Evolutionary conservation across 2,888 invertebrate species (phyloP).

Genomic region (Zele albiditarsus): DNA sequence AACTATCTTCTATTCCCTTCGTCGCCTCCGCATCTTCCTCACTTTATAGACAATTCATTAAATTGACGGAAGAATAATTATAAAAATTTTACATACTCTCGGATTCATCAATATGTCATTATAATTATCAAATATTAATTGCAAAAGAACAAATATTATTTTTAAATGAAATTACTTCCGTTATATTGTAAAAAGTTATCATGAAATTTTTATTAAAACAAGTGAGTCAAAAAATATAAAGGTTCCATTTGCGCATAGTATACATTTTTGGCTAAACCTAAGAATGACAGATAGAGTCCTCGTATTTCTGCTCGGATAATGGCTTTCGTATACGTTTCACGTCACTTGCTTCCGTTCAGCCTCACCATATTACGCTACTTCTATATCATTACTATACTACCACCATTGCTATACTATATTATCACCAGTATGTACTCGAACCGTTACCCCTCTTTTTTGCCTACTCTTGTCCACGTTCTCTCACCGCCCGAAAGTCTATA

Average conservation of each 20-base stretch:
- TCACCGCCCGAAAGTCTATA: conserved; percentile 28
- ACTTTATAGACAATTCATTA: conserved; percentile 7
- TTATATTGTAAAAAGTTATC: too few relatives aligned
- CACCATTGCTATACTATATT: conserved; percentile 6
- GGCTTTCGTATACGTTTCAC: conserved; percentile 46
- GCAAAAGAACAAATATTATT: too few relatives aligned
- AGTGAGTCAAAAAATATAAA: conserved; percentile 21
- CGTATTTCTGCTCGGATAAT: conserved; percentile 61
- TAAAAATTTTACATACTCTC: too few relatives aligned
- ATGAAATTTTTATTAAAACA: background rate
- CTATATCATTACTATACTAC: background rate
- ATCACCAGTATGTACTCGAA: conserved; percentile 18
- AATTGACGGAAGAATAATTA: background rate
- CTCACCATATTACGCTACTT: conserved; percentile 36
- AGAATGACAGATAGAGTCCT: conserved; percentile 56
- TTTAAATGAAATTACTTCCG: too few relatives aligned
- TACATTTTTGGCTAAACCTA: conserved; percentile 40
- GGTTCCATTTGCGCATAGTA: conserved; percentile 25
- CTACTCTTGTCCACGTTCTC: conserved; percentile 45
- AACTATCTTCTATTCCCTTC: background rate
- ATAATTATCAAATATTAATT: too few relatives aligned
- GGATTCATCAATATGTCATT: too few relatives aligned
- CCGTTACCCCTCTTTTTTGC: conserved; percentile 46
- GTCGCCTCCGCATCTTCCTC: too few relatives aligned
- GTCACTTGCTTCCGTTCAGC: conserved; percentile 20